These are phyloP conservation scores for Nysson spinosus DNA, from an alignment of 2,888 invertebrate genomes.

Conservation along the genomic window DNA sequence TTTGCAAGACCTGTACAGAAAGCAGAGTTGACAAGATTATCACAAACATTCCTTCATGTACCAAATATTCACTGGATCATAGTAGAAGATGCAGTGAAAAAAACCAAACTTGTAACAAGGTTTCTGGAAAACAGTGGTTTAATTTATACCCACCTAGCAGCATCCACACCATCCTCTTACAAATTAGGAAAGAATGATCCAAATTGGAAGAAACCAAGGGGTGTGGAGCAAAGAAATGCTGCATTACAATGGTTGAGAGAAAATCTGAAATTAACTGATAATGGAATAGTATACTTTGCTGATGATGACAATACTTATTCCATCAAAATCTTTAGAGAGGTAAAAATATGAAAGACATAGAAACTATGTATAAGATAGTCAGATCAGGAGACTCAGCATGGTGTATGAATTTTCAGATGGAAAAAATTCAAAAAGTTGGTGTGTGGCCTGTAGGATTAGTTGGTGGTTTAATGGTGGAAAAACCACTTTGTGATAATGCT, in stretches of 20 bases:
- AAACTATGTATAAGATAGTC: neutral
- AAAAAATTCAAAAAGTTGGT: slow-evolving; percentile 89
- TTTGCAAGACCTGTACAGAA: slow-evolving; percentile 93
- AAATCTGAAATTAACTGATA: slow-evolving; percentile 80
- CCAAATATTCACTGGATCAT: slow-evolving; percentile 96
- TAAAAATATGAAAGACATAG: slow-evolving; percentile 69
- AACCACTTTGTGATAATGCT: slow-evolving; percentile 85
- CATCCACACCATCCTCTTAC: slow-evolving; percentile 84
- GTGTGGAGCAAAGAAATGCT: slow-evolving; percentile 93
- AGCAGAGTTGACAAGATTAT: slow-evolving; percentile 94
- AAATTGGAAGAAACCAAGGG: slow-evolving; percentile 89
- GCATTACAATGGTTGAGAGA: slow-evolving; percentile 90
- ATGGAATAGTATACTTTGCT: slow-evolving; percentile 94
- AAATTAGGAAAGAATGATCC: slow-evolving; percentile 84
- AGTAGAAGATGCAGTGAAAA: slow-evolving; percentile 89
- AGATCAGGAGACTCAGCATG: too few relatives aligned
- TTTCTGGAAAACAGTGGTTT: slow-evolving; percentile 84
- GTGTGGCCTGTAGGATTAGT: slow-evolving; percentile 98
- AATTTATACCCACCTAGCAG: slow-evolving; percentile 84
- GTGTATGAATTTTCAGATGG: slow-evolving; percentile 89
- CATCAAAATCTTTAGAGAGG: slow-evolving; percentile 93
- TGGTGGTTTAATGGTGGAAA: slow-evolving; percentile 95
- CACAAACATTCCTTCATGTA: slow-evolving; percentile 91
- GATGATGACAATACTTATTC: slow-evolving; percentile 98
- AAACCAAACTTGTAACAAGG: slow-evolving; percentile 85